A percentile compares a stretch with the other conserved stretches of the same genome.
These are phyloP conservation scores for Selene dorsalis DNA, from an alignment of 2,797 vertebrate species.

Conservation along the genomic window DNA sequence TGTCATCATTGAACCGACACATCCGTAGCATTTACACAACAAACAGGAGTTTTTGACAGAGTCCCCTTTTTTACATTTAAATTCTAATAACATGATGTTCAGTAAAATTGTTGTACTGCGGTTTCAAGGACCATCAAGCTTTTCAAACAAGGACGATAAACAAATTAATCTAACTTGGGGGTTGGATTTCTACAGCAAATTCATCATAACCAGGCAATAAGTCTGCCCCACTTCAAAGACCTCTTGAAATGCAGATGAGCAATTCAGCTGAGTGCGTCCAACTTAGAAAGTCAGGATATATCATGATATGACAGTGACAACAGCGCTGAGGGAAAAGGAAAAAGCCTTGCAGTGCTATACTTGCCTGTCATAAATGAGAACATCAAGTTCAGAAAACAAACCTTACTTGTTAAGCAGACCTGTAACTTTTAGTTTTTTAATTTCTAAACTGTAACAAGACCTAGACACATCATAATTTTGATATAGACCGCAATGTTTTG, in stretches of 20 bases:
- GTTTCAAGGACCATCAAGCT: neutral
- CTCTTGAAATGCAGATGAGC: neutral
- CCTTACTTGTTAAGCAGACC: neutral
- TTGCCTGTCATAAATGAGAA: neutral
- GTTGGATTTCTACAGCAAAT: neutral
- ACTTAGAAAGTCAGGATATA: neutral
- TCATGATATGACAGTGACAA: neutral
- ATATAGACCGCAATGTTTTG: no score
- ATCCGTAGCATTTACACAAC: neutral
- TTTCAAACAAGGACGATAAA: neutral
- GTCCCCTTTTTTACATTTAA: neutral
- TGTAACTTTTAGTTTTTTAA: neutral
- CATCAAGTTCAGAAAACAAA: neutral
- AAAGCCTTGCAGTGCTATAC: neutral
- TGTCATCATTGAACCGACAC: neutral
- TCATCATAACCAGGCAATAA: neutral
- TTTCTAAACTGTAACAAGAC: neutral
- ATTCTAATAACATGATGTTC: neutral
- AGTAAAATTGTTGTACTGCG: neutral
- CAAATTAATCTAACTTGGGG: neutral
- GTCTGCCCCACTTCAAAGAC: neutral
- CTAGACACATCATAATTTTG: neutral
- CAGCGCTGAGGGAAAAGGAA: neutral
- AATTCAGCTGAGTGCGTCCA: neutral
- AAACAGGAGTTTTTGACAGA: neutral